Base-by-base conservation (phyloP, 2,888 invertebrate species). In the Ochropacha duplaris region DNA sequence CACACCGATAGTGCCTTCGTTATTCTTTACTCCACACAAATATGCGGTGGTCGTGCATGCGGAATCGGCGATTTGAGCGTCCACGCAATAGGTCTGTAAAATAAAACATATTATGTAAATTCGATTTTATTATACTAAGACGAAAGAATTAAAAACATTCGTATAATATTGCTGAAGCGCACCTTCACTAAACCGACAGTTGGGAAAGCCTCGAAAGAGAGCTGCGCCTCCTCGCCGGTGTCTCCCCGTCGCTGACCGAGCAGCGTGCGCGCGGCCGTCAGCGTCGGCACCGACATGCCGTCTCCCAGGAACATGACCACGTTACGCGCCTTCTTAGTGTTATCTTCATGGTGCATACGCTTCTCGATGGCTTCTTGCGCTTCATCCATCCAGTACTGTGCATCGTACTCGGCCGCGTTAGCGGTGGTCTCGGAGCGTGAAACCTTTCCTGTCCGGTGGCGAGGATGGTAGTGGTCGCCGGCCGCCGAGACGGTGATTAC, bases 261-360 rank as follows among this genome's bases (percentile, higher is more conserved):
- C 68, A 94, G 94, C 36, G 95, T 94, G 67, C 96, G 92, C 26
- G 95, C 93, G 0, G 95, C 96, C 5, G 95, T 93, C 55, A 95
- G 83, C 4, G 96, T 96, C 2, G 95, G 91, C 55, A 96, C 84
- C 19, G 96, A 95, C 96, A 96, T 96, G 49, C 96, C 96, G 80
- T 96, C 96, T 8, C 96, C 96, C 59, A 96, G 81, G 81, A 96
- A 96, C 80, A 96, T 87, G 54, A 96, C 94, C 11, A 96, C 87
- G 83, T 96, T 96, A 54, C 80, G 78, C 49, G 84, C 87, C 5
- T 16, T 57, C 50, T 50, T 54, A 36, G 31, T 51, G 57, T 9
- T 19, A 16, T 44, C 61, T 81, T 65, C 79, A 55, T 81, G 81
- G 34, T 77, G 71, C 59, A 86, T 68, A 57, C 93, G 88, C 54